Base-by-base conservation (phyloP, 1,140 invertebrate genomes). In the Drosophila cardini region DNA sequence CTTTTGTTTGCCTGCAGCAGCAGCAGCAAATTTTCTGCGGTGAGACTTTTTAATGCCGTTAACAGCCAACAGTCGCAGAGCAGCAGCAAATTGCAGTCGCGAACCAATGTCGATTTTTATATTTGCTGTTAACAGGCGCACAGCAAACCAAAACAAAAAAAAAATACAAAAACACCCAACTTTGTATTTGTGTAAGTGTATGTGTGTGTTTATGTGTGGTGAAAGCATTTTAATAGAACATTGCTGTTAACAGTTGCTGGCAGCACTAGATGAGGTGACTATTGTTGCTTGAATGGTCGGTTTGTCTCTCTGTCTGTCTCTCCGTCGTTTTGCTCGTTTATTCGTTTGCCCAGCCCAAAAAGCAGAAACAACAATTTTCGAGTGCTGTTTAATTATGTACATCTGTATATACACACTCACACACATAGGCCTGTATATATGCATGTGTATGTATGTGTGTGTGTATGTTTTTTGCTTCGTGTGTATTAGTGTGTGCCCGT, bases 191-290 rank as follows among this genome's bases (percentile, higher is more conserved):
- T 11, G 7, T 11, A 2, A 11, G 48, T 34, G 16, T 16, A 21
- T 48, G 9, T 11, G 43, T 40, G 34, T 30, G 15, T 63, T 10
- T 42, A 8, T 10, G 16, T 18, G 46, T 64, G 65, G 67, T 75
- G 72, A 75, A 75, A 72, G 60, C 69, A 76, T 60, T 60, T 63
- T 57, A 40, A 65, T 76, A 74, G 56, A 72, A 53, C 45, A 62
- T 61, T 32, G 46, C 13, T 46, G 64, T 60, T 68, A 67, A 60
- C 46, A 69, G 45, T 52, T 30, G 53, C 34, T 32, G 43, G 38
- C 30, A 61, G 21, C 15, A 40, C 15, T 55, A 61, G 58, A 61
- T 46, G 43, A 61, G 26, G 26, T 34, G 52, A 45, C 15, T 64
- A 16, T 36, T 48, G 43, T 43, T 40, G 30, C 18, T 45, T 21